Percentiles rank a stretch among this genome's conserved stretches.
Evolutionary conservation across 2,888 invertebrate species (phyloP).

Genomic region (Dryomyza anilis): DNA sequence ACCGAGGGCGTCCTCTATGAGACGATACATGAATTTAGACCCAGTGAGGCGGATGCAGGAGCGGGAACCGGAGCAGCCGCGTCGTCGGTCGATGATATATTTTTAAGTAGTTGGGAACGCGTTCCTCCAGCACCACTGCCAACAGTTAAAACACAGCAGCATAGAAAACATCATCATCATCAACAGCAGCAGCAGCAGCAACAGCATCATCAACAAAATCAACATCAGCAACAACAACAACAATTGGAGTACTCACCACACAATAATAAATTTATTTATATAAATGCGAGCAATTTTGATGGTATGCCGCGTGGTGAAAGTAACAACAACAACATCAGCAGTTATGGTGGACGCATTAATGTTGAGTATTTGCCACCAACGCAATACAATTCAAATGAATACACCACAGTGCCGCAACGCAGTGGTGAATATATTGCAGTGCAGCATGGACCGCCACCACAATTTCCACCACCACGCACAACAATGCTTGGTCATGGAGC

Average conservation of each 20-base stretch:
- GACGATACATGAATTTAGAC: slow-evolving; percentile 51
- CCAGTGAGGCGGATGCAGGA: slow-evolving; percentile 49
- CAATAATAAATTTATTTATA: slow-evolving; percentile 46
- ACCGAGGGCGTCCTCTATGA: slow-evolving; percentile 54
- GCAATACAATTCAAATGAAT: slow-evolving; percentile 28
- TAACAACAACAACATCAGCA: slow-evolving; percentile 32
- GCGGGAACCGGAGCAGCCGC: too few relatives aligned
- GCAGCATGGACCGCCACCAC: slow-evolving; percentile 44
- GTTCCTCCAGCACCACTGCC: slow-evolving; percentile 2
- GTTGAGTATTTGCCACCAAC: slow-evolving; percentile 41
- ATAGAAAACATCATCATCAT: slow-evolving; percentile 35
- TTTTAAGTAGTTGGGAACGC: slow-evolving; percentile 46
- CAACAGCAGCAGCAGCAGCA: slow-evolving; percentile 35
- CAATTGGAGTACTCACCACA: slow-evolving; percentile 36
- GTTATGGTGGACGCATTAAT: slow-evolving; percentile 32
- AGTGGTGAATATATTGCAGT: slow-evolving; percentile 24
- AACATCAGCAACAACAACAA: slow-evolving; percentile 30
- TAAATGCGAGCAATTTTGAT: slow-evolving; percentile 41
- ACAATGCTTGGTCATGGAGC: too few relatives aligned
- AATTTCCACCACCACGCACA: slow-evolving; percentile 52
- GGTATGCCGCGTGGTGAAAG: slow-evolving; percentile 30
- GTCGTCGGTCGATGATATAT: slow-evolving; percentile 38
- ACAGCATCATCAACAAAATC: slow-evolving; percentile 38
- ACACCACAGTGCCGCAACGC: not conserved
- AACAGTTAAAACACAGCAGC: slow-evolving; percentile 27